A percentile compares a stretch with the other conserved stretches of the same genome.
Conservation (phyloP, 2,113 vertebrate genomes). For the Origma solitaria region DNA sequence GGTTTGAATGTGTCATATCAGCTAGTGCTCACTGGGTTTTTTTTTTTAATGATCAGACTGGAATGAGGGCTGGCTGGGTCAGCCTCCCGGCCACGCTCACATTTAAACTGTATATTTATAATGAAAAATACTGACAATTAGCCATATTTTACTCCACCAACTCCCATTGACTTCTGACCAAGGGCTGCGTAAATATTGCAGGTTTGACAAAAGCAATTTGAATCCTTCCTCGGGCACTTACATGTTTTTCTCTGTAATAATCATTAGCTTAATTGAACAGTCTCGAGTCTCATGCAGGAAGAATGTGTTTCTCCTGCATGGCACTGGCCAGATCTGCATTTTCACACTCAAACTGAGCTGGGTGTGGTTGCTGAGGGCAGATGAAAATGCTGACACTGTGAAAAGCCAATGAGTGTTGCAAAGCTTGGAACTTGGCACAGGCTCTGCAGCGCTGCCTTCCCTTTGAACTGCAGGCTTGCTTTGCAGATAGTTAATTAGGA, state of each 20-base stretch:
- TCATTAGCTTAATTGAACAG: background rate
- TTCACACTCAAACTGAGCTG: background rate
- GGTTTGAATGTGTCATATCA: background rate
- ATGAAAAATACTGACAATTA: background rate
- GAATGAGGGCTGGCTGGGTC: background rate
- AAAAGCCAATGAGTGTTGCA: background rate
- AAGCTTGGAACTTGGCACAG: background rate
- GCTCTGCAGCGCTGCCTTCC: background rate
- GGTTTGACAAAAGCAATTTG: slow-evolving; percentile 22
- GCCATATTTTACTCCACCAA: background rate
- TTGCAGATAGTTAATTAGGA: background rate
- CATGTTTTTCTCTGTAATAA: background rate
- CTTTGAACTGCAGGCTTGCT: background rate
- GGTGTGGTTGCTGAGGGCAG: background rate
- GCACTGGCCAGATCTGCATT: background rate
- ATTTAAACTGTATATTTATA: background rate
- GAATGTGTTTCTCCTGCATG: background rate
- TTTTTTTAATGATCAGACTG: background rate
- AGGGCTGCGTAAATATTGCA: background rate
- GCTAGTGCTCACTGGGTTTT: background rate
- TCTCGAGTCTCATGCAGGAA: background rate
- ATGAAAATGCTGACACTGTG: background rate
- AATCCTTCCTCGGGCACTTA: background rate
- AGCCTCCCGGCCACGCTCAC: background rate
- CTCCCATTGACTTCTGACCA: background rate